Conservation (phyloP, 1,140 invertebrate genomes). For the Pectinophora gossypiella region DNA sequence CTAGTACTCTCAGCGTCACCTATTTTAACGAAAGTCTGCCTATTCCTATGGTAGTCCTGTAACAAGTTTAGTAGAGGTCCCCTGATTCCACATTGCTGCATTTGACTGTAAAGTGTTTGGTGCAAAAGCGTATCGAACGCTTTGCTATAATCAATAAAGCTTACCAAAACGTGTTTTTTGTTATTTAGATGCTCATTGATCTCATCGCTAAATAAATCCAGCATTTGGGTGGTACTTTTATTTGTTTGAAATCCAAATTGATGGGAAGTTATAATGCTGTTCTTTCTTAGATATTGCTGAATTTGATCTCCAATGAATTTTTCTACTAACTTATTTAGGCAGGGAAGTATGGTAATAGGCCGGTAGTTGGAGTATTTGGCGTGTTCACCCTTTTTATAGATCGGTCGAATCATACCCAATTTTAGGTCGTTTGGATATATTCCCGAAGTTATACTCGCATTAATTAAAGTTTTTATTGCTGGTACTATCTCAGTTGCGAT, state of each 20-base stretch:
- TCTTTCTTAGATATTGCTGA: background rate
- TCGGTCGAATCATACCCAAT: background rate
- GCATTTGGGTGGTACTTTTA: background rate
- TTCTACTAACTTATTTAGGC: background rate
- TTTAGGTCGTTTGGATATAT: background rate
- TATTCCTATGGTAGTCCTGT: no score
- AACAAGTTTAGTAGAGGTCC: no score
- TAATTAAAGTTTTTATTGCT: background rate
- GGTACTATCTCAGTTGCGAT: background rate
- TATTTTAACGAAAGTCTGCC: no score
- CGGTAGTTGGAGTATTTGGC: background rate
- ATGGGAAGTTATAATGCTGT: background rate
- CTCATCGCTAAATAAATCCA: background rate
- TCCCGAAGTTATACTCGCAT: background rate
- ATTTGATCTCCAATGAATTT: background rate
- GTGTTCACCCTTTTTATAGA: background rate
- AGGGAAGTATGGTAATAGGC: background rate
- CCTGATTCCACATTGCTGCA: no score
- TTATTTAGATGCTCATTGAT: no score
- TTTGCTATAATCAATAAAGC: no score
- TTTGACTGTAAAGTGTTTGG: no score
- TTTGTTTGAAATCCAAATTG: slow-evolving; percentile 1
- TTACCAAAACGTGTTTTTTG: no score
- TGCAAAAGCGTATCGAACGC: no score
- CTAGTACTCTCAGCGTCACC: no score